Evolutionary conservation across 2,888 invertebrate genomes (phyloP).

Genomic region (Helobdella robusta): DNA sequence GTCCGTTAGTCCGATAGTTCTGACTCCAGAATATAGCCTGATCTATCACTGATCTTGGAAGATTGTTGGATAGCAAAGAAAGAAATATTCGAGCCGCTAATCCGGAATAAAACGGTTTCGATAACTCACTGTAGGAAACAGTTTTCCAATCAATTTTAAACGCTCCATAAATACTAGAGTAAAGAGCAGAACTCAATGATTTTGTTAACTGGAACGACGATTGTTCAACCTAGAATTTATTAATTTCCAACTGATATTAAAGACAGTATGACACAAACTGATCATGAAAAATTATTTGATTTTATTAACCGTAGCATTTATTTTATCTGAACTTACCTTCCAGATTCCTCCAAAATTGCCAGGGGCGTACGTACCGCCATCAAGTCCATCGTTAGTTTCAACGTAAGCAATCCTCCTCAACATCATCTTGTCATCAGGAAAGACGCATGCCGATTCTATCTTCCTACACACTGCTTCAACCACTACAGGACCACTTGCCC

Average conservation of each 20-base stretch:
- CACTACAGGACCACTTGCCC: slow-evolving; percentile 17
- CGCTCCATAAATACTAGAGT: background rate
- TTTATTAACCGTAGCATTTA: too few species aligned
- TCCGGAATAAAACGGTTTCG: background rate
- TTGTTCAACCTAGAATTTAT: slow-evolving; percentile 4
- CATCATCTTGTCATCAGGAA: slow-evolving; percentile 37
- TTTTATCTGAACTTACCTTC: slow-evolving; percentile 32
- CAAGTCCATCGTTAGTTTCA: slow-evolving; percentile 36
- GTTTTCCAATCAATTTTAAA: background rate
- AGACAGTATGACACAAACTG: too few species aligned
- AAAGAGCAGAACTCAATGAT: background rate
- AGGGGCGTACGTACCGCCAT: slow-evolving; percentile 32
- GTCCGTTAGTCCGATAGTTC: background rate
- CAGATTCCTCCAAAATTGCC: slow-evolving; percentile 39
- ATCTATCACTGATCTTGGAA: background rate
- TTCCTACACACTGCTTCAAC: slow-evolving; percentile 21
- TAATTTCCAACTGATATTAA: too few species aligned
- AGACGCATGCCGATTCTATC: slow-evolving; percentile 29
- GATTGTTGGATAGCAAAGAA: background rate
- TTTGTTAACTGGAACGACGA: background rate
- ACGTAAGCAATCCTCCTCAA: slow-evolving; percentile 38
- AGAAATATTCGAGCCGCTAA: background rate
- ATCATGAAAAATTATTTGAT: too few species aligned
- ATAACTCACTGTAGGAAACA: background rate
- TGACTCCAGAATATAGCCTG: background rate